Conservation (phyloP, 2,888 invertebrate species). For the Penaeus monodon region DNA sequence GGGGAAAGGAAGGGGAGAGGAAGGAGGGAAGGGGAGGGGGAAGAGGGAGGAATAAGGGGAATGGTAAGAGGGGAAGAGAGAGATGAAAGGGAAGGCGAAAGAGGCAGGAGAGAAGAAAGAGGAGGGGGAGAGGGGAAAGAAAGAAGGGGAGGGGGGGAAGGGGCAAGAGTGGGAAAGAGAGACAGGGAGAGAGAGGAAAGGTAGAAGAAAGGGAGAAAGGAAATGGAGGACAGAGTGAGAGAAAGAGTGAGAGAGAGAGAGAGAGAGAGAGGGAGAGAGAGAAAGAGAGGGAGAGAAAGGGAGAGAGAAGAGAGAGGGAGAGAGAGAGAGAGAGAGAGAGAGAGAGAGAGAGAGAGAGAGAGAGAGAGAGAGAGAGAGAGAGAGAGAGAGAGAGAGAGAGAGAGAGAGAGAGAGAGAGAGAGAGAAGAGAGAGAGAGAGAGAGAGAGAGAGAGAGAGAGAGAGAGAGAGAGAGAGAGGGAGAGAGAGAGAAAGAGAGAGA, state of each 20-base stretch:
- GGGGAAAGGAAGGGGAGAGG: not conserved
- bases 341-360: no score
- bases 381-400: no score
- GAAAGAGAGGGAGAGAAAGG: not conserved
- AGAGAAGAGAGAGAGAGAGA: no score
- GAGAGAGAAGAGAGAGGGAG: not conserved
- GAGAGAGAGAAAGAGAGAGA: no score
- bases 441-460: no score
- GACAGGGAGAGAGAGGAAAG: not conserved
- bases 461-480: no score
- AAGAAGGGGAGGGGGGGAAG: no score
- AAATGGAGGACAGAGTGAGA: not conserved
- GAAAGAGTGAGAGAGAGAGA: not conserved
- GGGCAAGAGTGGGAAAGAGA: not conserved
- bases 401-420: no score
- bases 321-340: not conserved
- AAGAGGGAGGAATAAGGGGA: not conserved
- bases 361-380: no score
- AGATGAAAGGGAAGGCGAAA: not conserved
- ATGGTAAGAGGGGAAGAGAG: not conserved
- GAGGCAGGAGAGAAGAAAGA: not conserved
- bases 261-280: no score
- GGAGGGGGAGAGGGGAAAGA: not conserved
- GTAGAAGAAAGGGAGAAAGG: not conserved
- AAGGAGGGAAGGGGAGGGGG: not conserved